Evolutionary conservation across 2,797 vertebrate genomes (phyloP).

Genomic region (Danio tinwini): DNA sequence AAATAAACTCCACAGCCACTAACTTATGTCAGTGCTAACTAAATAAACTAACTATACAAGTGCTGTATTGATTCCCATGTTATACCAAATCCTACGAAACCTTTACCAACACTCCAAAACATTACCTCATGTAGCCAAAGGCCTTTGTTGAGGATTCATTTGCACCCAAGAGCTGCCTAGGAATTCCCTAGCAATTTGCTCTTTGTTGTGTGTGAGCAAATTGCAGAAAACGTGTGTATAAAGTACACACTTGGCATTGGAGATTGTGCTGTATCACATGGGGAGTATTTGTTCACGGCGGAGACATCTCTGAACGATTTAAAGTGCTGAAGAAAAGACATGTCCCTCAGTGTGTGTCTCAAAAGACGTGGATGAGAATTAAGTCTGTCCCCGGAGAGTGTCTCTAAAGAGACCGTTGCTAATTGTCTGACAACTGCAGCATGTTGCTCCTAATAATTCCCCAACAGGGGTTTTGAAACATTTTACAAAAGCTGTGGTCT

Average conservation of each 20-base stretch:
- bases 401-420: conserved; percentile 64
- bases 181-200: conserved; percentile 51
- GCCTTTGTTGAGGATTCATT: conserved; percentile 50
- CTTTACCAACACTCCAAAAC: conserved; percentile 16
- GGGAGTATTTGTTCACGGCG: conserved; percentile 24
- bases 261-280: conserved; percentile 13
- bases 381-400: conserved; percentile 61
- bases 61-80: background rate
- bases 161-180: conserved; percentile 47
- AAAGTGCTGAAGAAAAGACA: conserved; percentile 23
- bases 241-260: conserved; percentile 41
- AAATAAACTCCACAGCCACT: background rate
- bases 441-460: conserved; percentile 77
- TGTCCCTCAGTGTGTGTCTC: conserved; percentile 2
- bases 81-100: conserved; percentile 4
- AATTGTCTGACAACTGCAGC: conserved; percentile 69
- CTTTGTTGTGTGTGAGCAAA: conserved; percentile 38
- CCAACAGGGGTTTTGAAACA: conserved; percentile 62
- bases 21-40: background rate
- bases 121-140: conserved; percentile 35
- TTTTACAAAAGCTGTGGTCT: background rate
- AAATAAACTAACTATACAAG: conserved; percentile 7
- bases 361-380: conserved; percentile 35
- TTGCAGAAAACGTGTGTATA: conserved; percentile 28
- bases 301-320: conserved; percentile 29